Conservation (phyloP, 2,797 vertebrate genomes). For the Euthynnus affinis region DNA sequence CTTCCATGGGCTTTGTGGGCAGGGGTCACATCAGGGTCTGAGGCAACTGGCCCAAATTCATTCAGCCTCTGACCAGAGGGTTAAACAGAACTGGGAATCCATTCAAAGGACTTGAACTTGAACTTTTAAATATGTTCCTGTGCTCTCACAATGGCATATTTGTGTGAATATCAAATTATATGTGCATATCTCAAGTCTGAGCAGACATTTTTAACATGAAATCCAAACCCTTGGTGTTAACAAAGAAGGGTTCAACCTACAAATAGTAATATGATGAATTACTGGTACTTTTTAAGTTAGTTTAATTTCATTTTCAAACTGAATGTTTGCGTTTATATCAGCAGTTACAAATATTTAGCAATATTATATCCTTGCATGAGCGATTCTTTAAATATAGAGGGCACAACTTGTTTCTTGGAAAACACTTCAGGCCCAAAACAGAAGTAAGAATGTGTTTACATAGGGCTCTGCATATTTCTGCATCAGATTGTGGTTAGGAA, state of each 20-base stretch:
- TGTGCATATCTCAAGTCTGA: conserved; percentile 64
- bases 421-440: conserved; percentile 47
- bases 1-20: conserved; percentile 63
- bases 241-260: conserved; percentile 30
- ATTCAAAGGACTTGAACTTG: conserved; percentile 62
- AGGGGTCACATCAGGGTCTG: conserved; percentile 67
- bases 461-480: conserved; percentile 59
- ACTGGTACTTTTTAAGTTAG: conserved; percentile 41
- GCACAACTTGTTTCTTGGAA: conserved; percentile 55
- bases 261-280: conserved; percentile 40
- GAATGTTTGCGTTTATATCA: conserved; percentile 69
- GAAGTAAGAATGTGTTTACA: conserved; percentile 70
- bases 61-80: conserved; percentile 55
- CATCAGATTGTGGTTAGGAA: conserved; percentile 31
- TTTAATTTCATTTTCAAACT: conserved; percentile 50
- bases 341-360: conserved; percentile 77
- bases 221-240: conserved; percentile 31
- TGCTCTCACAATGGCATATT: conserved; percentile 65
- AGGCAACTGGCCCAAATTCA: conserved; percentile 45
- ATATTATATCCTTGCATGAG: conserved; percentile 85
- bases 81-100: conserved; percentile 64
- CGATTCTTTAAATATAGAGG: conserved; percentile 67
- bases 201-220: conserved; percentile 55
- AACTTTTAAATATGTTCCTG: conserved; percentile 43
- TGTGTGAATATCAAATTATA: conserved; percentile 68